Evolutionary conservation across 30 jellyfish, hydroid and myxozoan species (phyloP).

Genomic region (Hydractinia echinata): DNA sequence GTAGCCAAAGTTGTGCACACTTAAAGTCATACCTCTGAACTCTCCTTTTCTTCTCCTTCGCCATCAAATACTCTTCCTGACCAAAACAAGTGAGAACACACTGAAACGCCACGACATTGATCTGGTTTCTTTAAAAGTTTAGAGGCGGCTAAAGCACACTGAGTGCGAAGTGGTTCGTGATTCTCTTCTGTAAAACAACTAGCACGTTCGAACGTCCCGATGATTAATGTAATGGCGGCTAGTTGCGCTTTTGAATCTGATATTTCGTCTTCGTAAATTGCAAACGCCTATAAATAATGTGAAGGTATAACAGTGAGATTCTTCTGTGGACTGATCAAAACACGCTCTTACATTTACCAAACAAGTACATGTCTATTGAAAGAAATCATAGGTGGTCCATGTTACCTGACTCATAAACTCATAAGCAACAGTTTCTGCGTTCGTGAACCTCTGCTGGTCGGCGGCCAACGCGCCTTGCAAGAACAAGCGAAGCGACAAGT

Average conservation of each 20-base stretch:
- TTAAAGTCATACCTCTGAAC: slow-evolving; percentile 29
- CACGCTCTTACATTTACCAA: too few relatives aligned
- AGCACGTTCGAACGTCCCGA: slow-evolving; percentile 92
- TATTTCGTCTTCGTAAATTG: slow-evolving; percentile 94
- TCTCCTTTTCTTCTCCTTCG: slow-evolving; percentile 71
- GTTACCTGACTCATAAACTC: slow-evolving; percentile 98
- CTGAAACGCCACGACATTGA: slow-evolving; percentile 99
- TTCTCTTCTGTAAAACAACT: slow-evolving; percentile 92
- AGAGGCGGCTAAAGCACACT: slow-evolving; percentile 98
- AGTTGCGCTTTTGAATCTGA: slow-evolving; percentile 98
- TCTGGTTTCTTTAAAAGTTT: slow-evolving; percentile 91
- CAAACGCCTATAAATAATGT: slow-evolving; percentile 75
- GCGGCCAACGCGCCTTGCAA: slow-evolving; percentile 99
- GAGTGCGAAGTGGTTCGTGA: slow-evolving; percentile 98
- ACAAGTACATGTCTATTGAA: too few relatives aligned
- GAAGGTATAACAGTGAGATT: too few relatives aligned
- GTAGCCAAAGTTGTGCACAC: too few relatives aligned
- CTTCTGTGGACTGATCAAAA: too few relatives aligned
- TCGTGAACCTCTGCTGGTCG: slow-evolving; percentile 93
- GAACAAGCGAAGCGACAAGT: slow-evolving; percentile 78
- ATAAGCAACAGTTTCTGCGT: slow-evolving; percentile 96
- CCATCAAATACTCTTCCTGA: slow-evolving; percentile 90
- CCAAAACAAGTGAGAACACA: slow-evolving; percentile 97
- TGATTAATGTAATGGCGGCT: slow-evolving; percentile 94
- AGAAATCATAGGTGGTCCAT: too few relatives aligned